Base-by-base conservation (phyloP, 1,140 invertebrate genomes). In the Drosophila prosaltans region DNA sequence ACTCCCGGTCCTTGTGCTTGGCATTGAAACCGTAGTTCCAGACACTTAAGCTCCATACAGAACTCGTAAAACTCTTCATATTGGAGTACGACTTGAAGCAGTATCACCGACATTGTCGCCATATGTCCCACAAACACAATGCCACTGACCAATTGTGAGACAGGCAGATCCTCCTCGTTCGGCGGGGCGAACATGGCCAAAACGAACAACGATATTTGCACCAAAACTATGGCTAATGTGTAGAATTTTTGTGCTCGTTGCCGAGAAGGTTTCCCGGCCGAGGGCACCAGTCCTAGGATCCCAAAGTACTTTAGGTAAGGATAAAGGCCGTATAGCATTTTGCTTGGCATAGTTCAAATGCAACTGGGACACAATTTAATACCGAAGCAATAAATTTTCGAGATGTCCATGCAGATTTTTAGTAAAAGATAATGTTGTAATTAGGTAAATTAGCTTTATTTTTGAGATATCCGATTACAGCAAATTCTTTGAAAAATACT, bases 261-360 rank as follows among this genome's bases (percentile, higher is more conserved):
- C 3, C 8, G 28, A 0, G 16, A 7, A 1, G 45, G 9, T 5
- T 66, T 60, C n/a, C 78, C 69, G 1, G 60, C 16, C 63, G 69
- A 88, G 6, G 84, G 84, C 1, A 88, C 84, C 3, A 88, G 48
- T 8, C 84, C 84, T 41, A 88, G 2, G 0, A 88, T 2, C 3
- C 80, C 77, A n/a, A 88, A 88, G 66, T 69, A 88, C 30, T 78
- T 89, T 0, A 88, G 65, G 41, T 72, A 74, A n/a, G 69, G 28
- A n/a, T 83, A 77, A 48, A 80, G 28, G 24, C 43, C 41, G 59
- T 80, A 74, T 9, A 89, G 55, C 83, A 88, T 88, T 63, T 67
- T 40, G 43, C n/a, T 48, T 30, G 8, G 8, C 36, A 8, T 11
- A 43, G 10, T 21, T 6, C 5, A 6, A 10, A 26, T 16, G 6